These are phyloP conservation scores for Drosophila arawakana DNA, from an alignment of 1,140 invertebrate genomes.

Conservation along the genomic window DNA sequence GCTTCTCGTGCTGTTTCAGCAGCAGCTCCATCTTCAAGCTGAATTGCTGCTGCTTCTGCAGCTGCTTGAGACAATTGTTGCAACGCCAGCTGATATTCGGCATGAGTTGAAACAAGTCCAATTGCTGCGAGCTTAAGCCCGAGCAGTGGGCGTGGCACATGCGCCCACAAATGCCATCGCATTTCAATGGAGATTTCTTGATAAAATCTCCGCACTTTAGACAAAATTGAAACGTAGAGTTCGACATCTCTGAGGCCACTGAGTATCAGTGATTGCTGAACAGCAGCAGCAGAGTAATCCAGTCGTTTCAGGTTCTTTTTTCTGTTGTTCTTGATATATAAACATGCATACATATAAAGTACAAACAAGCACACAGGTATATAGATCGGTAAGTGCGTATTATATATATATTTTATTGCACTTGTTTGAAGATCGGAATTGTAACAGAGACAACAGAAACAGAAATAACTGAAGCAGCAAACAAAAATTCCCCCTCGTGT, in stretches of 20 bases:
- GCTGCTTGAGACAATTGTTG: conserved; percentile 26
- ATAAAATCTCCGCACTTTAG: conserved; percentile 46
- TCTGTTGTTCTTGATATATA: conserved; percentile 12
- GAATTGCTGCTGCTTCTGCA: conserved; percentile 7
- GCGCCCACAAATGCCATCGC: conserved; percentile 30
- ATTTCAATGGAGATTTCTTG: conserved; percentile 23
- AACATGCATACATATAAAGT: conserved; percentile 3
- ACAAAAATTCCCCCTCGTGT: conserved; percentile 19
- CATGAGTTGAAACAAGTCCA: conserved; percentile 16
- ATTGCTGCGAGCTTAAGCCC: conserved; percentile 24
- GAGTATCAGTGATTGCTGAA: conserved; percentile 42
- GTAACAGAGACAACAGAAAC: neutral
- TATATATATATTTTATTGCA: conserved; percentile 5
- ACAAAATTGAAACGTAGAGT: conserved; percentile 39
- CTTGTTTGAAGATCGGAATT: conserved; percentile 5
- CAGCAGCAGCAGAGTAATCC: conserved; percentile 20
- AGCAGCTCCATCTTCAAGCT: conserved; percentile 41
- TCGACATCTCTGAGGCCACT: conserved; percentile 56
- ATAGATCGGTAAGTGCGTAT: conserved; percentile 13
- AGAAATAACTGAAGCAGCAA: neutral
- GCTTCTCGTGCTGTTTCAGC: conserved; percentile 58
- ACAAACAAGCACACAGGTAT: conserved; percentile 2
- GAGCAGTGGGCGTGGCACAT: conserved; percentile 39
- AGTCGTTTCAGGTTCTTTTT: conserved; percentile 52
- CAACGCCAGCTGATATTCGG: conserved; percentile 51